A percentile compares a stretch with the other conserved stretches of the same genome.
These are phyloP conservation scores for Chloroceryle aenea DNA, from an alignment of 2,113 vertebrate species.

Conservation along the genomic window DNA sequence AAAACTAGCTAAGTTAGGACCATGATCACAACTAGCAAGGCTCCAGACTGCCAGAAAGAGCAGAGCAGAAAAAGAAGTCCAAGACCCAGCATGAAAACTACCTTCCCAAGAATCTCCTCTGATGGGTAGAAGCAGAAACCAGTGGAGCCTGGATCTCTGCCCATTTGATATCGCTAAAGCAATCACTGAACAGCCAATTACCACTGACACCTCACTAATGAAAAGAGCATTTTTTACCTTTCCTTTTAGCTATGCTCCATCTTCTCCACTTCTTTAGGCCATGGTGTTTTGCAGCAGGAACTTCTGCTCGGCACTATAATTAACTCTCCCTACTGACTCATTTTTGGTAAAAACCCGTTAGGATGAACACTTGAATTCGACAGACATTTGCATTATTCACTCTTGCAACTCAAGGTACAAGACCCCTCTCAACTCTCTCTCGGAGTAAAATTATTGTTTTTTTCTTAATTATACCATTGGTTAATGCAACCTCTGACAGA, in stretches of 20 bases:
- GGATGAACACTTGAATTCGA: not conserved
- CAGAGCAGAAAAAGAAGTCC: not conserved
- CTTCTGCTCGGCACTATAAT: not conserved
- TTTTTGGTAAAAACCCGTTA: not conserved
- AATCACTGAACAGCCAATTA: not conserved
- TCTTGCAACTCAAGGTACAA: not conserved
- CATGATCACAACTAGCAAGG: not conserved
- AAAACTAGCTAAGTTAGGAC: not conserved
- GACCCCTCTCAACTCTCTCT: not conserved
- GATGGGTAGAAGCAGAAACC: not conserved
- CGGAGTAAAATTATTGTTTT: not conserved
- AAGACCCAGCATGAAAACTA: not conserved
- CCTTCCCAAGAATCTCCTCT: not conserved
- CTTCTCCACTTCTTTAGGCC: not conserved
- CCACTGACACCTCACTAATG: fast-evolving
- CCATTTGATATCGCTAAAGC: not conserved
- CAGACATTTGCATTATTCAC: not conserved
- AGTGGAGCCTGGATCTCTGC: not conserved
- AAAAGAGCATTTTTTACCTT: not conserved
- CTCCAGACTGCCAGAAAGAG: not conserved
- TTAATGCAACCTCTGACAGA: conserved; percentile 43
- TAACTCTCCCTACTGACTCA: not conserved
- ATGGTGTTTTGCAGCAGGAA: not conserved
- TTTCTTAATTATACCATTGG: conserved; percentile 30
- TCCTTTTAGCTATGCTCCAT: not conserved